phyloP scores from a whole-genome alignment of 2,113 vertebrate species.

The Mustelus asterias region DNA sequence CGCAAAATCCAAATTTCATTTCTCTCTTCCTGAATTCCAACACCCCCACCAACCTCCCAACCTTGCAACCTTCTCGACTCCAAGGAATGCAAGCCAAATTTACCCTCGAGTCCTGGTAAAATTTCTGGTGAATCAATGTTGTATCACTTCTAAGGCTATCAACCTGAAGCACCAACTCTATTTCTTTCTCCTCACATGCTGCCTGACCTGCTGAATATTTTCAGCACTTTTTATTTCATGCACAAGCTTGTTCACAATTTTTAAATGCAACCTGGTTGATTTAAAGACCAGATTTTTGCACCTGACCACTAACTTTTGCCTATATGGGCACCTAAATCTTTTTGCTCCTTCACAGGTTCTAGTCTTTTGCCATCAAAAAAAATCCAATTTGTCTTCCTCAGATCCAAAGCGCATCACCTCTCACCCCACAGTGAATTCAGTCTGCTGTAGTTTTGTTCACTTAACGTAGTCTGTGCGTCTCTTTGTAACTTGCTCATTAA shows the following conservation, averaged over 20 bases:
- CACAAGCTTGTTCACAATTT: no score
- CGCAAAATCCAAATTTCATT: neutral
- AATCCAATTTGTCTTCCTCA: neutral
- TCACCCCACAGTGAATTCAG: neutral
- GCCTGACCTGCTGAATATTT: neutral
- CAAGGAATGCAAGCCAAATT: neutral
- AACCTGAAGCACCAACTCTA: no score
- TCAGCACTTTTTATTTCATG: neutral
- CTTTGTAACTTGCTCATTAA: neutral
- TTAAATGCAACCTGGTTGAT: neutral
- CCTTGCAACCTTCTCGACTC: neutral
- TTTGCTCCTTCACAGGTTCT: neutral
- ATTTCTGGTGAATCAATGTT: neutral
- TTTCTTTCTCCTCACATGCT: neutral
- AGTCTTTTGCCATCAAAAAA: neutral
- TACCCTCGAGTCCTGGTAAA: neutral
- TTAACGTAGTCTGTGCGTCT: neutral
- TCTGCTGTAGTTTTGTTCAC: neutral
- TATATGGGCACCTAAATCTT: neutral
- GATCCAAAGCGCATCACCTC: neutral
- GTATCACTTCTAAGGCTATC: neutral
- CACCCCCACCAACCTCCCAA: no score
- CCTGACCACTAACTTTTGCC: neutral
- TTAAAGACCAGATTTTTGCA: neutral
- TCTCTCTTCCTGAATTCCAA: no score